phyloP scores from a whole-genome alignment of 1,140 invertebrate species.

The Drosophila saltans region DNA sequence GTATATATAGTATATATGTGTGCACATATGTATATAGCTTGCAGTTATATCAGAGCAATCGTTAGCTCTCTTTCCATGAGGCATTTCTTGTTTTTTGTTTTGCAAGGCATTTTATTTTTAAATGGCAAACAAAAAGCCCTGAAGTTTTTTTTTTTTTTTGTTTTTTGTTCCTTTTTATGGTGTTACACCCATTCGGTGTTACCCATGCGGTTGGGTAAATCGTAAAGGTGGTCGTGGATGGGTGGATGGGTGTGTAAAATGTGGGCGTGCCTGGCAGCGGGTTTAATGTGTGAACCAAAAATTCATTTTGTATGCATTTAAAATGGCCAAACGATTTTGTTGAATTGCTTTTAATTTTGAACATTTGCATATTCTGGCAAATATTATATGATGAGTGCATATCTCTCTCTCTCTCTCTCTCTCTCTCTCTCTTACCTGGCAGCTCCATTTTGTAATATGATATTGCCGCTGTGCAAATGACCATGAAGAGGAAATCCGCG shows the following conservation, averaged over 20 bases:
- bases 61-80: background rate
- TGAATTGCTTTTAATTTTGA: conserved; percentile 63
- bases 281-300: background rate
- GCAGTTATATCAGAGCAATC: conserved; percentile 9
- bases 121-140: conserved; percentile 59
- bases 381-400: background rate
- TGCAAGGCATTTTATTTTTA: conserved; percentile 52
- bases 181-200: conserved; percentile 55
- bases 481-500: conserved; percentile 93
- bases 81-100: conserved; percentile 28
- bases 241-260: conserved; percentile 1
- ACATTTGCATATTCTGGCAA: conserved; percentile 42
- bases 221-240: background rate
- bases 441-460: conserved; percentile 95
- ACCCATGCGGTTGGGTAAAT: conserved; percentile 18
- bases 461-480: conserved; percentile 95
- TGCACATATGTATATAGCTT: background rate
- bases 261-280: conserved; percentile 30
- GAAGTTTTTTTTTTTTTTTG: conserved; percentile 47
- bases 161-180: background rate
- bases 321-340: conserved; percentile 46
- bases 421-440: conserved; percentile 84
- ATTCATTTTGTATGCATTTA: conserved; percentile 52
- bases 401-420: conserved; percentile 28
- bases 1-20: conserved; percentile 3